phyloP scores from a whole-genome alignment of 2,113 vertebrate species.

The Phalacrocorax pelagicus region DNA sequence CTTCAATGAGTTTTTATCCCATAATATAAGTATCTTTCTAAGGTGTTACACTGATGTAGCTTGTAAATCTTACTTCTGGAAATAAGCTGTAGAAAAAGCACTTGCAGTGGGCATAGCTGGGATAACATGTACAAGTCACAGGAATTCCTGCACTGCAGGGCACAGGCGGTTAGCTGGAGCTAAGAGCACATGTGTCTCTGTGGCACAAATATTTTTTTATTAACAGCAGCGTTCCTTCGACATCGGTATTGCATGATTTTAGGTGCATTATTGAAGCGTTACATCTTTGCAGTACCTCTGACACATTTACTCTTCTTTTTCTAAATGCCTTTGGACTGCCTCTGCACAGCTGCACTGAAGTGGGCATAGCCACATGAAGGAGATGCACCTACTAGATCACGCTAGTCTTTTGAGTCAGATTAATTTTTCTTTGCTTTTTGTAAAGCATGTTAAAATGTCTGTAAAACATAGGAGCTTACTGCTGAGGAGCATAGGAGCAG shows the following conservation, averaged over 20 bases:
- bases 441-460: neutral
- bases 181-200: accelerated
- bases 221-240: neutral
- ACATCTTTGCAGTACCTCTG: neutral
- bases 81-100: neutral
- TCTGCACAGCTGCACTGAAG: neutral
- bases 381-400: neutral
- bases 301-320: neutral
- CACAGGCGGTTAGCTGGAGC: neutral
- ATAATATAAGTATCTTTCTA: neutral
- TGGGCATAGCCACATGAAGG: neutral
- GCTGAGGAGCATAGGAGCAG: neutral
- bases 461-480: neutral
- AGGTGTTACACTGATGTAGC: neutral
- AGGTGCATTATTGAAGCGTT: neutral
- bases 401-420: neutral
- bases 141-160: neutral
- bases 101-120: neutral
- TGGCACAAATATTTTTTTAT: neutral
- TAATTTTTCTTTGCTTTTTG: neutral
- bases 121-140: neutral
- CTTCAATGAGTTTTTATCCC: neutral
- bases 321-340: neutral
- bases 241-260: neutral
- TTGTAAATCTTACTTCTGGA: neutral